A percentile compares a stretch with the other conserved stretches of the same genome.
phyloP scores from a whole-genome alignment of 2,888 invertebrate genomes.

The Tricholauxania praeusta region DNA sequence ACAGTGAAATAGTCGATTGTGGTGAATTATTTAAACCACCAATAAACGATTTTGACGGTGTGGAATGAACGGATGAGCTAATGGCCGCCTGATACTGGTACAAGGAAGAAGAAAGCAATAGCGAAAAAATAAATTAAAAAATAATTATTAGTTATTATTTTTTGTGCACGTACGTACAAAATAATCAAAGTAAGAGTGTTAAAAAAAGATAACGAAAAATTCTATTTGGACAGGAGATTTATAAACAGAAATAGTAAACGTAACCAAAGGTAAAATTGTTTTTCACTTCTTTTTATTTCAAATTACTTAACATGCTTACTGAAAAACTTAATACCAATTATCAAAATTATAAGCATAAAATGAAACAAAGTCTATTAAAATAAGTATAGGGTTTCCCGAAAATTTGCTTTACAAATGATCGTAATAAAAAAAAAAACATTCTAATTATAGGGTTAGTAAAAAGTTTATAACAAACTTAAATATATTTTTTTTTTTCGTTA shows the following conservation, averaged over 20 bases:
- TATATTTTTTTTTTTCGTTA: slow-evolving; percentile 19
- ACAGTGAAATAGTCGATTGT: slow-evolving; percentile 68
- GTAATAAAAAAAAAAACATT: slow-evolving; percentile 23
- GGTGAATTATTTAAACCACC: slow-evolving; percentile 64
- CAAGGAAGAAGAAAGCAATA: slow-evolving; percentile 10
- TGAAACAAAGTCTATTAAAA: slow-evolving; percentile 24
- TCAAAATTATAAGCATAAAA: slow-evolving; percentile 1
- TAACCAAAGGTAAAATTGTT: slow-evolving; percentile 10
- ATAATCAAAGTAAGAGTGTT: neutral
- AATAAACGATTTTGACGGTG: slow-evolving; percentile 76
- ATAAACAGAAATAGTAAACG: neutral
- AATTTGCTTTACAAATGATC: too few relatives aligned
- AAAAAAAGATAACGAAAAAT: slow-evolving; percentile 27
- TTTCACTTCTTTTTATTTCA: slow-evolving; percentile 6
- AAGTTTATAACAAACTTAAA: neutral
- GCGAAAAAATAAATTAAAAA: neutral
- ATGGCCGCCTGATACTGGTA: slow-evolving; percentile 90
- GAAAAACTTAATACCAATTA: slow-evolving; percentile 16
- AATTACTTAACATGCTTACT: slow-evolving; percentile 17
- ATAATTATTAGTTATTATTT: slow-evolving; percentile 1
- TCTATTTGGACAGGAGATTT: slow-evolving; percentile 11
- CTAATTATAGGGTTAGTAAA: slow-evolving; percentile 17
- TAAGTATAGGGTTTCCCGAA: slow-evolving; percentile 6
- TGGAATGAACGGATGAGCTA: slow-evolving; percentile 75
- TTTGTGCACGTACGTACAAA: neutral